A percentile compares a stretch with the other conserved stretches of the same genome.
These are phyloP conservation scores for Pachypanchax playfairii DNA, from an alignment of 2,113 vertebrate genomes.

Conservation along the genomic window DNA sequence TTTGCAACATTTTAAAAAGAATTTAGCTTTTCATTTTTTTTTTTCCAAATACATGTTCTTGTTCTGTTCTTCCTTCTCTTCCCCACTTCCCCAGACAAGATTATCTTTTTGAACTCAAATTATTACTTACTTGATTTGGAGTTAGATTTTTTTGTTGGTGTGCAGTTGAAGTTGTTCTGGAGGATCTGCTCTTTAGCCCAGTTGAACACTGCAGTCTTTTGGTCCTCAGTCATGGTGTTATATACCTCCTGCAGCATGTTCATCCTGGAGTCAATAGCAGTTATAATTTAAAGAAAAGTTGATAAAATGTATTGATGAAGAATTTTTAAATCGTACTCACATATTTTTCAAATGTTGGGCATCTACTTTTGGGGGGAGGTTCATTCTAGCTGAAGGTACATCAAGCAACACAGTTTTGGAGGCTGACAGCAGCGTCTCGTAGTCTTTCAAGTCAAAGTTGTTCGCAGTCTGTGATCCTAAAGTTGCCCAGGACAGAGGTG, in stretches of 20 bases:
- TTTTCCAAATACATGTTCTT: not conserved
- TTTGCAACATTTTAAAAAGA: not conserved
- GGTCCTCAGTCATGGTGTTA: constrained; percentile 31
- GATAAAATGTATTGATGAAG: not conserved
- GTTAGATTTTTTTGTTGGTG: not conserved
- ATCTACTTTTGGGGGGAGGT: constrained; percentile 30
- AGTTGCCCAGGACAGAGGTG: constrained; percentile 57
- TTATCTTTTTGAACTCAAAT: too few relatives aligned
- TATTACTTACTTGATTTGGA: constrained; percentile 25
- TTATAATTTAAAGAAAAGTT: not conserved
- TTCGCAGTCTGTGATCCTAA: constrained; percentile 33
- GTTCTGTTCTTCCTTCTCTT: not conserved
- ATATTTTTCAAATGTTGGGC: constrained; percentile 33
- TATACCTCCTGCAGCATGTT: constrained; percentile 48
- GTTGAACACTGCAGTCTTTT: constrained; percentile 38
- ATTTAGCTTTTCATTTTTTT: not conserved
- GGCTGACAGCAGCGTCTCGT: constrained; percentile 51
- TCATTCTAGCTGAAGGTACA: constrained; percentile 7
- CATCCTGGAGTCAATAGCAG: constrained; percentile 57
- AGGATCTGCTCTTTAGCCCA: constrained; percentile 68
- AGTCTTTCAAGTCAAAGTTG: constrained; percentile 36
- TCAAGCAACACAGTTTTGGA: constrained; percentile 44
- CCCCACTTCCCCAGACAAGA: too few relatives aligned
- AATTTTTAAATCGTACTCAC: constrained; percentile 49
- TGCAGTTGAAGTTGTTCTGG: constrained; percentile 59